These are phyloP conservation scores for Syrmaticus mikado DNA, from an alignment of 2,113 vertebrate species.

Conservation along the genomic window DNA sequence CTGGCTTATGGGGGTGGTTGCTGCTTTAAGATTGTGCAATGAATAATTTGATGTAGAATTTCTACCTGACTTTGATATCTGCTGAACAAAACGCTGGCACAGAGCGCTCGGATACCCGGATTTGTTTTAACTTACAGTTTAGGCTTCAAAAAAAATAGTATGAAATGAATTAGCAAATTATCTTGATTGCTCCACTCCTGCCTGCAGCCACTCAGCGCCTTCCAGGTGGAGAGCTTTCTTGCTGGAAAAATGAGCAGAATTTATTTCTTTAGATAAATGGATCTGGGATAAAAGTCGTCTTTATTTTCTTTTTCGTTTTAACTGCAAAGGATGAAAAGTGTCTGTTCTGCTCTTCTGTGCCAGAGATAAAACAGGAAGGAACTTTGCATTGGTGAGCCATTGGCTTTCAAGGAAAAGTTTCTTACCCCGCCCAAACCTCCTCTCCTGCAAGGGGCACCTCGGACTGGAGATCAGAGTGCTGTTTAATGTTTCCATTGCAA, in stretches of 20 bases:
- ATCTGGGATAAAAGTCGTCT: constrained; percentile 54
- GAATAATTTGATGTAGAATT: neutral
- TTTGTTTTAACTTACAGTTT: constrained; percentile 6
- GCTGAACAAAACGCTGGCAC: neutral
- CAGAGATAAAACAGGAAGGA: constrained; percentile 23
- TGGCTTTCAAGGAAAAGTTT: constrained; percentile 25
- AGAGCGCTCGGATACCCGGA: neutral
- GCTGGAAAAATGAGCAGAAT: constrained; percentile 13
- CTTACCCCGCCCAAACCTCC: neutral
- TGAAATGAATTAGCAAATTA: constrained; percentile 51
- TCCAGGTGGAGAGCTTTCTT: neutral
- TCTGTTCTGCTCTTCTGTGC: constrained; percentile 38
- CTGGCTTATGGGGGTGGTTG: neutral
- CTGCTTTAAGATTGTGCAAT: neutral
- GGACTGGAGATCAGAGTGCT: constrained; percentile 4
- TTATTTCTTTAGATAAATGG: constrained; percentile 50
- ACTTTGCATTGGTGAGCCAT: neutral
- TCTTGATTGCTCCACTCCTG: constrained; percentile 51
- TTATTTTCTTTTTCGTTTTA: constrained; percentile 32
- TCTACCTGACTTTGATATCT: neutral
- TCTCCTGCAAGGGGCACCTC: neutral
- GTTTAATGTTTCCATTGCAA: neutral
- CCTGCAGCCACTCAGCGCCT: neutral
- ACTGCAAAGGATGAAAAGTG: neutral
- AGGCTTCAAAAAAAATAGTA: neutral